phyloP scores from a whole-genome alignment of 1,140 invertebrate species.

The Lasioglossum baleicum region DNA sequence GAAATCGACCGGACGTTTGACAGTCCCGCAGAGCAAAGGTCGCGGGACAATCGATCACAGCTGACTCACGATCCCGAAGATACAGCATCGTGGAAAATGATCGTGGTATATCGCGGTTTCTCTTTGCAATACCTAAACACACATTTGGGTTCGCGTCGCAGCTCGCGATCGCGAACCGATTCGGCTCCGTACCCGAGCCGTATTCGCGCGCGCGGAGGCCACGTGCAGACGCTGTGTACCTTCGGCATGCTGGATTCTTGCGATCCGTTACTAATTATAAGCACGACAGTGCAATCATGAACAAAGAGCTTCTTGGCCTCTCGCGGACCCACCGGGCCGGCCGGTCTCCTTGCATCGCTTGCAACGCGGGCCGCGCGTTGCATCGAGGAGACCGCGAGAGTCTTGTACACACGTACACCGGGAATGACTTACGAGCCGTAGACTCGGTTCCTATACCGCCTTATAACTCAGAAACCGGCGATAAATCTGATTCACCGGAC shows the following conservation, averaged over 20 bases:
- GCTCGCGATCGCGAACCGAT: neutral
- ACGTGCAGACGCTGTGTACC: neutral
- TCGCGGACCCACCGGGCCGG: conserved; percentile 4
- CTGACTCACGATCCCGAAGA: too few relatives aligned
- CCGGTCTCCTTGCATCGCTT: neutral
- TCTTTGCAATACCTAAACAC: too few relatives aligned
- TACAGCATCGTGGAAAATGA: too few relatives aligned
- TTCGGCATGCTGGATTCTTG: conserved; percentile 4
- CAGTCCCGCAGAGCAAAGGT: too few relatives aligned
- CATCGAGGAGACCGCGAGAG: conserved; percentile 12
- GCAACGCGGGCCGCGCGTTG: conserved; percentile 31
- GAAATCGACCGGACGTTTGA: too few relatives aligned
- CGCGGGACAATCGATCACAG: too few relatives aligned
- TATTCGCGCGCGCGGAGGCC: neutral
- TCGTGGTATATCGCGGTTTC: too few relatives aligned
- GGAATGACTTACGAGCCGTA: conserved; percentile 72
- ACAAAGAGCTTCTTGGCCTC: conserved; percentile 61
- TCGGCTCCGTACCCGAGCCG: neutral
- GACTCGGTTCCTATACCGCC: conserved; percentile 64
- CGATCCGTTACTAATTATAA: conserved; percentile 72
- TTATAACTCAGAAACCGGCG: conserved; percentile 70
- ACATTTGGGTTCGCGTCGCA: too few relatives aligned
- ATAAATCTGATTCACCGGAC: conserved; percentile 73
- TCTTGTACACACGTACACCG: conserved; percentile 47
- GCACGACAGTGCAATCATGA: conserved; percentile 71